phyloP scores from a whole-genome alignment of 2,797 vertebrate species.

The Periparus ater region DNA sequence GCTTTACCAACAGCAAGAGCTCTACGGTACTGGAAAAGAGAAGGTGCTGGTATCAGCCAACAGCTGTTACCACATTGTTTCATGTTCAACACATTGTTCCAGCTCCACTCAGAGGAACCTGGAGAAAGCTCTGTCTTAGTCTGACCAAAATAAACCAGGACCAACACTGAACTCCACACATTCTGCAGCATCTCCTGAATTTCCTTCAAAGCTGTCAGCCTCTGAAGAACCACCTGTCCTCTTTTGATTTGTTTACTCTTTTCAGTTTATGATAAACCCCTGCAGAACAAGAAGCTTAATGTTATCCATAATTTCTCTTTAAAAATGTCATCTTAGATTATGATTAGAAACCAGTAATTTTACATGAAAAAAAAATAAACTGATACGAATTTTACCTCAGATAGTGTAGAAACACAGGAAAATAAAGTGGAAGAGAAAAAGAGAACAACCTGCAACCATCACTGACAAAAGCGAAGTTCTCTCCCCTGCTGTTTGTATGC shows the following conservation, averaged over 20 bases:
- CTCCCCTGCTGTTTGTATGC: not conserved
- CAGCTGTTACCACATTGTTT: not conserved
- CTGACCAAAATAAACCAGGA: not conserved
- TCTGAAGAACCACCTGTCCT: not conserved
- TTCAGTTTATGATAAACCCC: not conserved
- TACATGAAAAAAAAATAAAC: accelerated
- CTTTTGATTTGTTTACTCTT: not conserved
- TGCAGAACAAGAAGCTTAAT: not conserved
- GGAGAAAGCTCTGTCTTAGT: not conserved
- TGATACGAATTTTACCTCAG: not conserved
- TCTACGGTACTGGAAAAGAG: not conserved
- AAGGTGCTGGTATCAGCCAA: not conserved
- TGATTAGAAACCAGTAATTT: not conserved
- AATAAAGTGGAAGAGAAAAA: not conserved
- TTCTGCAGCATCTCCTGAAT: not conserved
- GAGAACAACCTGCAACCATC: not conserved
- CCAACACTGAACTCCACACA: not conserved
- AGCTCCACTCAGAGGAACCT: not conserved
- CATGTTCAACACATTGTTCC: not conserved
- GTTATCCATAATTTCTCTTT: not conserved
- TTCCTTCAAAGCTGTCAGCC: not conserved
- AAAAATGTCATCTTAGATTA: not conserved
- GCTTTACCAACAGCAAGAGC: not conserved
- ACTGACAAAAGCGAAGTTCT: not conserved
- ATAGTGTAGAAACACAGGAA: not conserved